Evolutionary conservation across 2,888 invertebrate species (phyloP).

Genomic region (Drosophila pseudotakahashii): DNA sequence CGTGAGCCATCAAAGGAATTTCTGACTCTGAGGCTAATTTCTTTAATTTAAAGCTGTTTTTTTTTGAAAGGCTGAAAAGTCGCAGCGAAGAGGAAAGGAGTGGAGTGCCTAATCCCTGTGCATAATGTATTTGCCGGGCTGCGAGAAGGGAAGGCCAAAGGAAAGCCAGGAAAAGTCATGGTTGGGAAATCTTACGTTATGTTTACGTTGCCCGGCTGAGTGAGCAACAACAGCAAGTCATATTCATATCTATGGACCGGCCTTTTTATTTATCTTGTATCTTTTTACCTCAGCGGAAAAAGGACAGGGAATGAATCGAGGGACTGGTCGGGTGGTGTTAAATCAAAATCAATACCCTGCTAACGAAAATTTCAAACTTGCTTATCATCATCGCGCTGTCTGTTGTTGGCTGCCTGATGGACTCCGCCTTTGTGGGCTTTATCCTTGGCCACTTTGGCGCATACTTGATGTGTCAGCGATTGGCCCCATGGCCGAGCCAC

Average conservation of each 20-base stretch:
- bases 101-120: constrained; percentile 1
- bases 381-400: constrained; percentile 44
- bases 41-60: constrained; percentile 23
- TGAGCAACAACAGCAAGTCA: constrained; percentile 31
- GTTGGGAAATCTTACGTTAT: constrained; percentile 37
- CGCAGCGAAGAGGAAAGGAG: not conserved
- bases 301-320: not conserved
- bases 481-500: constrained; percentile 39
- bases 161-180: constrained; percentile 6
- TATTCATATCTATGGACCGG: constrained; percentile 43
- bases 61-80: constrained; percentile 21
- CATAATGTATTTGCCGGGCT: constrained; percentile 11
- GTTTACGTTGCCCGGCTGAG: constrained; percentile 44
- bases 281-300: constrained; percentile 24
- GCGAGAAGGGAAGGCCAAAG: constrained; percentile 11
- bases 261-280: constrained; percentile 56
- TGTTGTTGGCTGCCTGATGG: constrained; percentile 12
- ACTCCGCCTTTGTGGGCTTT: constrained; percentile 25
- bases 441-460: constrained; percentile 56
- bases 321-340: constrained; percentile 14
- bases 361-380: constrained; percentile 59
- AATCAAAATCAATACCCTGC: constrained; percentile 68
- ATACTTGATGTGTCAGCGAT: constrained; percentile 61
- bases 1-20: constrained; percentile 29
- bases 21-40: constrained; percentile 10